These are phyloP conservation scores for Antedon mediterranea DNA, from an alignment of 53 echinoderm and acorn worm species.

Conservation along the genomic window DNA sequence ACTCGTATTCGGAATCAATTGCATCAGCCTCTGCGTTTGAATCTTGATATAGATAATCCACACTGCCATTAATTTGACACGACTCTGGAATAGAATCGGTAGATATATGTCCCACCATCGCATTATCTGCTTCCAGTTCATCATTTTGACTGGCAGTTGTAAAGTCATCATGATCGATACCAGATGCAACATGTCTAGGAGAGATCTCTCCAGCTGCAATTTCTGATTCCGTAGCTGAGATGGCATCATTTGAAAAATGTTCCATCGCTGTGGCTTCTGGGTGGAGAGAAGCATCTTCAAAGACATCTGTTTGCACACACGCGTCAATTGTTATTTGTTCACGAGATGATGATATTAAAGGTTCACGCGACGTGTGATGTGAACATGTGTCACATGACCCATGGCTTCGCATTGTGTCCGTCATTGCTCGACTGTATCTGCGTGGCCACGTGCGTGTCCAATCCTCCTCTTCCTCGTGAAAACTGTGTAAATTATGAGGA, in stretches of 20 bases:
- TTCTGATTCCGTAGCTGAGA: neutral
- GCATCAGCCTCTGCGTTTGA: neutral
- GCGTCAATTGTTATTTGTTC: neutral
- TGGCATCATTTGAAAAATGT: neutral
- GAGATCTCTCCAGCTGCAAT: neutral
- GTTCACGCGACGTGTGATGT: neutral
- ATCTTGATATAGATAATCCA: neutral
- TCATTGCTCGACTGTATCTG: slow-evolving; percentile 2
- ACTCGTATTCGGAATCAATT: neutral
- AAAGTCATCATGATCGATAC: neutral
- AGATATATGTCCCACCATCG: neutral
- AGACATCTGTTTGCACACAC: neutral
- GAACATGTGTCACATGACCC: neutral
- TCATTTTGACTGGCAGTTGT: neutral
- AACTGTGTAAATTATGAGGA: neutral
- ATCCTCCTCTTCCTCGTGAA: slow-evolving; percentile 5
- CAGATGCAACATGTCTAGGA: neutral
- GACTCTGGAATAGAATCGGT: neutral
- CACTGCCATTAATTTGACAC: neutral
- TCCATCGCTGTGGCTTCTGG: neutral
- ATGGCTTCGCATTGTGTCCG: neutral
- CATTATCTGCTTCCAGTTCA: neutral
- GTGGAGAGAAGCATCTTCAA: neutral
- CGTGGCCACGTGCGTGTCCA: slow-evolving; percentile 30
- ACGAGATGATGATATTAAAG: neutral